phyloP scores from a whole-genome alignment of 1,140 invertebrate genomes.

The Drosophila lowei region DNA sequence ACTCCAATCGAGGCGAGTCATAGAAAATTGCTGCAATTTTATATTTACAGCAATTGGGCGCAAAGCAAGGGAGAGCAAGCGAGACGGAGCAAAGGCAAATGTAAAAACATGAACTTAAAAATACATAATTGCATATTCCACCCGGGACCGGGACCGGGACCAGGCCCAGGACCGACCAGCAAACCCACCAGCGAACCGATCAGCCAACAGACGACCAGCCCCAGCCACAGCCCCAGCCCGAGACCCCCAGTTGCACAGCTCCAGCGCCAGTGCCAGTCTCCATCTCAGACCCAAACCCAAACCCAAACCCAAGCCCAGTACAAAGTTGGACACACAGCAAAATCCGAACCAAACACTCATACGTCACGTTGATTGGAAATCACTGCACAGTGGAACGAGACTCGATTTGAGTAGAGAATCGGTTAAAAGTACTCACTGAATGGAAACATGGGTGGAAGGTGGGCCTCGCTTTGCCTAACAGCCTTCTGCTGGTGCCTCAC shows the following conservation, averaged over 20 bases:
- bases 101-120: constrained; percentile 81
- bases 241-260: constrained; percentile 17
- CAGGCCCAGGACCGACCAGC: constrained; percentile 27
- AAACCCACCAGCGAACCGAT: constrained; percentile 7
- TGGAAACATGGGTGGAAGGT: no score
- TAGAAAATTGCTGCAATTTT: constrained; percentile 81
- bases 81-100: constrained; percentile 56
- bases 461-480: no score
- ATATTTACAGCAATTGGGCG: constrained; percentile 79
- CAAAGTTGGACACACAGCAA: constrained; percentile 59
- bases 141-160: constrained; percentile 24
- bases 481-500: no score
- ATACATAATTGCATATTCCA: constrained; percentile 81
- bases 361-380: constrained; percentile 71
- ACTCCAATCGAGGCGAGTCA: constrained; percentile 73
- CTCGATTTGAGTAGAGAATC: no score
- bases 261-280: neutral
- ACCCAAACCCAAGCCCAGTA: constrained; percentile 1
- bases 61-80: constrained; percentile 8
- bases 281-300: constrained; percentile 11
- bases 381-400: constrained; percentile 41
- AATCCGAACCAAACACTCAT: constrained; percentile 69
- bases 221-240: no score
- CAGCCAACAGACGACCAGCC: constrained; percentile 2
- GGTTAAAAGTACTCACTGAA: no score